Percentiles rank a stretch among this genome's conserved stretches.
These are phyloP conservation scores for Anser cygnoides DNA, from an alignment of 2,113 vertebrate species.

Conservation along the genomic window DNA sequence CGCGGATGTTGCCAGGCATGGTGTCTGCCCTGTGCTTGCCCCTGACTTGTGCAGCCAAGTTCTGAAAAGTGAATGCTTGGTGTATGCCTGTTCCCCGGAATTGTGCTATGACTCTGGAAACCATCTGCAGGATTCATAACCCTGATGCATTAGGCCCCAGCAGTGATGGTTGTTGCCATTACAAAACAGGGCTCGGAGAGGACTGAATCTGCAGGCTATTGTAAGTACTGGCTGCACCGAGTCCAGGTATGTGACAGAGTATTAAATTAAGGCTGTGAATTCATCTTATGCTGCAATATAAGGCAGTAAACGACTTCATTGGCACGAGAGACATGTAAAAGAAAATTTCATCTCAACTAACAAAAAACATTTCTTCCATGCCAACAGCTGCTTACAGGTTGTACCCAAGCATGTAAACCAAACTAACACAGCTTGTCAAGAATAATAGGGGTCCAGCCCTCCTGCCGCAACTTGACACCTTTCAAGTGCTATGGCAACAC, in stretches of 20 bases:
- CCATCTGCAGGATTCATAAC: neutral
- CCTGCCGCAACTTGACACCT: neutral
- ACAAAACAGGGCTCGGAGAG: neutral
- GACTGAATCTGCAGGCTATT: neutral
- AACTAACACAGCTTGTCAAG: neutral
- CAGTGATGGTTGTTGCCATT: neutral
- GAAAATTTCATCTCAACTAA: neutral
- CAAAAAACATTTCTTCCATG: neutral
- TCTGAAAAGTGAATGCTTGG: neutral
- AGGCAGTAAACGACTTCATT: neutral
- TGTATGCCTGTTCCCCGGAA: neutral
- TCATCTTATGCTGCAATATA: conserved; percentile 43
- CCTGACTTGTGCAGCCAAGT: neutral
- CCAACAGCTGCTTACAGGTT: conserved; percentile 1
- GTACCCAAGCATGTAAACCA: neutral
- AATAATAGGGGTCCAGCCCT: neutral
- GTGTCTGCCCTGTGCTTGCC: neutral
- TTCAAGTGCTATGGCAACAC: neutral
- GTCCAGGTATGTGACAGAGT: conserved; percentile 36
- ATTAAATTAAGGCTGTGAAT: conserved; percentile 5
- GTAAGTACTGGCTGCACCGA: neutral
- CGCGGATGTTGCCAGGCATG: neutral
- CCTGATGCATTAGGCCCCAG: neutral
- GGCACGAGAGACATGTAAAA: neutral
- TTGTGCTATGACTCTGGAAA: neutral